Evolutionary conservation across 2,888 invertebrate species (phyloP), one percentile per base, ranked within the genome.

Genomic region (Synergus japonicus): DNA sequence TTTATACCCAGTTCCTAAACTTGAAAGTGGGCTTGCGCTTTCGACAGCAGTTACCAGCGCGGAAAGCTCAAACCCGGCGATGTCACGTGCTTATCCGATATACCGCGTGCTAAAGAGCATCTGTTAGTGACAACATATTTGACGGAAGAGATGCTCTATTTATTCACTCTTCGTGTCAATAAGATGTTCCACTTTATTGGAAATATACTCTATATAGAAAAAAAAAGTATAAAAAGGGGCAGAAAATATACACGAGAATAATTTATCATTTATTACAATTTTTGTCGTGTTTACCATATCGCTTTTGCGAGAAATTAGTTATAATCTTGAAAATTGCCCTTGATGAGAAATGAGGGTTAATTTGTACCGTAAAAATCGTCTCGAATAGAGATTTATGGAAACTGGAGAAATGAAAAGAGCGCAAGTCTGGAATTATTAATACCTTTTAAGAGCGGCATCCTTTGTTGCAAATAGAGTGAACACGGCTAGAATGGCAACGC

Each of bases 21-120:
- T 85, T 85, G 80, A 82, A 79, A 77, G 58, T 49, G 87, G 82
- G 87, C 83, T 85, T 90, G 89, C 90, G 89, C 90, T 69, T 65
- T 85, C n/a, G 15, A 54, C n/a, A 43, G 77, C 12, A 44, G 37
- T 77, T 63, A 64, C 66, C 77, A 85, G 83, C 87, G 89, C 88
- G 89, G 85, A 89, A 88, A 81, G 79, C 85, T 89, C 84, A 83
- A 88, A 87, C 83, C 81, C 78, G 77, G 73, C 77, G 49, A 22
- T 54, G 60, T 86, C 88, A 89, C 89, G 88, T 89, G 88, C 82
- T 81, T 73, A 5, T 37, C 15, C 22, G 15, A 37, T 65, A 54
- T 44, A 58, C 67, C 54, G 54, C 77, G 77, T 60, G 76, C 46
- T 49, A 13, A 43, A 15, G 43, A 67, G 43, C 43, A 1, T 46